These are phyloP conservation scores for Trichopria drosophilae DNA, from an alignment of 2,888 invertebrate species.

Conservation along the genomic window DNA sequence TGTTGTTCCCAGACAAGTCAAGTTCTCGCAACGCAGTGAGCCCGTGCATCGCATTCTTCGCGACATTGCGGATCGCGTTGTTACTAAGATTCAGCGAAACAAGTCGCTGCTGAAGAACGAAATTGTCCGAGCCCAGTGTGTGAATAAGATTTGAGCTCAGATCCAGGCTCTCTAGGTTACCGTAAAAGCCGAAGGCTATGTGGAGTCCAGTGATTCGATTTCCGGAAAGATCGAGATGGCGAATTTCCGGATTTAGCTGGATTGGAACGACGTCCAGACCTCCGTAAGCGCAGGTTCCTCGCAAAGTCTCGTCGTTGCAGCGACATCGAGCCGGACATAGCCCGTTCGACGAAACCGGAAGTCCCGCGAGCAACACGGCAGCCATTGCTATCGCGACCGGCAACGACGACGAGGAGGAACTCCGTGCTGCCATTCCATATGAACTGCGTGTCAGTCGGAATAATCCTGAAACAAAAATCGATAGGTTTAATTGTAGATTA, in stretches of 20 bases:
- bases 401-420: slow-evolving; percentile 60
- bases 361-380: slow-evolving; percentile 46
- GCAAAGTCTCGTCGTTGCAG: slow-evolving; percentile 78
- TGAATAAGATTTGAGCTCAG: slow-evolving; percentile 80
- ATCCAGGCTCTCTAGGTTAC: slow-evolving; percentile 77
- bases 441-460: slow-evolving; percentile 46
- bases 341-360: slow-evolving; percentile 60
- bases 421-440: slow-evolving; percentile 62
- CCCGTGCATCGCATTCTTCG: slow-evolving; percentile 77
- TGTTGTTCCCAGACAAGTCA: slow-evolving; percentile 77
- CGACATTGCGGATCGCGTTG: slow-evolving; percentile 72
- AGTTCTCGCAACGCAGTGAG: slow-evolving; percentile 69
- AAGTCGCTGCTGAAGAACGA: slow-evolving; percentile 76
- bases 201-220: slow-evolving; percentile 80
- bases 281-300: slow-evolving; percentile 76
- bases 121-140: slow-evolving; percentile 79
- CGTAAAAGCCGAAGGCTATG: slow-evolving; percentile 79
- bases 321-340: slow-evolving; percentile 80
- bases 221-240: slow-evolving; percentile 79
- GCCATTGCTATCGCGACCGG: slow-evolving; percentile 57
- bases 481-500: neutral
- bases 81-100: slow-evolving; percentile 75
- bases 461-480: slow-evolving; percentile 42
- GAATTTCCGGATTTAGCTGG: slow-evolving; percentile 84
- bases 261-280: slow-evolving; percentile 84